Evolutionary conservation across 1,140 invertebrate genomes (phyloP).

Genomic region (Liolophura sinensis): DNA sequence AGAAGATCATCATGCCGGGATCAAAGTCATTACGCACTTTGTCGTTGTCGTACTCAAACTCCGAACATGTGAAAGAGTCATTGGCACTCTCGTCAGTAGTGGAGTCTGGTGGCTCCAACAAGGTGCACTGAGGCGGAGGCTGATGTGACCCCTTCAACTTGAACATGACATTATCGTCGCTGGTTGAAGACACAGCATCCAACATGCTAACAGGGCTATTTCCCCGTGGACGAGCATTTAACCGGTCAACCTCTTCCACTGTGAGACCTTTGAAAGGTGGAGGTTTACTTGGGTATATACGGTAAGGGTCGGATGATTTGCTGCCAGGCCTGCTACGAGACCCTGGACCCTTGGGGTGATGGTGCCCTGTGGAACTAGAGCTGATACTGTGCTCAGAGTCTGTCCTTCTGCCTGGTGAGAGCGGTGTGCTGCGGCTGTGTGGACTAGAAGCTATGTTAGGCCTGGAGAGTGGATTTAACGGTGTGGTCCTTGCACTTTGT

Average conservation of each 20-base stretch:
- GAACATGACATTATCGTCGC: constrained; percentile 67
- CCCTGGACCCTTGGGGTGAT: constrained; percentile 64
- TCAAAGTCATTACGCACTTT: constrained; percentile 62
- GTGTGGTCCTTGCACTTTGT: constrained; percentile 18
- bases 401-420: constrained; percentile 21
- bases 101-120: constrained; percentile 64
- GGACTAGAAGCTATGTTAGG: constrained; percentile 31
- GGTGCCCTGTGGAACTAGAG: constrained; percentile 12
- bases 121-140: constrained; percentile 28
- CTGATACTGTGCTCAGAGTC: constrained; percentile 29
- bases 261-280: constrained; percentile 73
- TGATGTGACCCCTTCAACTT: not conserved
- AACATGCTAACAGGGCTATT: constrained; percentile 89
- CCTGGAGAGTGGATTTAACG: constrained; percentile 33
- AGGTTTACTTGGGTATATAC: constrained; percentile 13
- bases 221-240: constrained; percentile 76
- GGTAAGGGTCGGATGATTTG: constrained; percentile 10
- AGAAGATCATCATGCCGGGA: constrained; percentile 67
- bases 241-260: constrained; percentile 87
- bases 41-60: constrained; percentile 90
- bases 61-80: constrained; percentile 96
- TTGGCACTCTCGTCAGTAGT: constrained; percentile 94
- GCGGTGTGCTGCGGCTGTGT: constrained; percentile 22
- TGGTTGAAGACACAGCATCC: constrained; percentile 83
- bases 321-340: constrained; percentile 88